These are phyloP conservation scores for Pangasius sanitwongsei DNA, from an alignment of 2,797 vertebrate species.

Conservation along the genomic window DNA sequence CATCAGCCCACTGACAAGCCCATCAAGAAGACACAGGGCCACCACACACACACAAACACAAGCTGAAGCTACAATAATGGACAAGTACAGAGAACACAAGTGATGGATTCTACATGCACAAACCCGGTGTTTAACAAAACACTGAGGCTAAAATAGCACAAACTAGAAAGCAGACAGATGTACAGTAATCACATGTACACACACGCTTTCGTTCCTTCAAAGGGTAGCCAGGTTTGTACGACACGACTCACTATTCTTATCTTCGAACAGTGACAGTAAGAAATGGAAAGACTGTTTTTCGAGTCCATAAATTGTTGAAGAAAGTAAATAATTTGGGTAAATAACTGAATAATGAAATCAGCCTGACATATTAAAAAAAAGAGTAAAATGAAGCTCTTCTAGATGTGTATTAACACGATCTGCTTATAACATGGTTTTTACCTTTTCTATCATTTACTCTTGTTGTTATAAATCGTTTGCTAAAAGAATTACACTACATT, in stretches of 20 bases:
- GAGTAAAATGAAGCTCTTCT: background rate
- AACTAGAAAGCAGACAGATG: constrained; percentile 13
- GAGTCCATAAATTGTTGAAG: background rate
- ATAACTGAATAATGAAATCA: background rate
- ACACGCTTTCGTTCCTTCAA: background rate
- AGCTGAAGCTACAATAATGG: constrained; percentile 35
- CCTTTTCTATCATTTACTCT: too few species aligned
- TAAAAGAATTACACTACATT: background rate
- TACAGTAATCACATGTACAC: background rate
- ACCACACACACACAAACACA: constrained; percentile 45
- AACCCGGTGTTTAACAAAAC: constrained; percentile 18
- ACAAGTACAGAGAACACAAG: constrained; percentile 11
- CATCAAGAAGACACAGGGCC: constrained; percentile 64
- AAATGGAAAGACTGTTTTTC: background rate
- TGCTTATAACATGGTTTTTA: background rate
- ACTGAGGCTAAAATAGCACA: constrained; percentile 20
- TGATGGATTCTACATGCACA: constrained; percentile 18
- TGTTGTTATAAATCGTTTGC: too few species aligned
- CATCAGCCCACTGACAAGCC: constrained; percentile 74
- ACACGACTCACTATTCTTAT: background rate
- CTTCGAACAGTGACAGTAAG: background rate
- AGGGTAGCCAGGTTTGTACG: background rate
- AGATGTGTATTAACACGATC: background rate
- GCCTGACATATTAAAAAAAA: background rate
- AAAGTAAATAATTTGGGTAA: background rate